phyloP scores from a whole-genome alignment of 2,888 invertebrate genomes.

The Drosophila leonis region DNA sequence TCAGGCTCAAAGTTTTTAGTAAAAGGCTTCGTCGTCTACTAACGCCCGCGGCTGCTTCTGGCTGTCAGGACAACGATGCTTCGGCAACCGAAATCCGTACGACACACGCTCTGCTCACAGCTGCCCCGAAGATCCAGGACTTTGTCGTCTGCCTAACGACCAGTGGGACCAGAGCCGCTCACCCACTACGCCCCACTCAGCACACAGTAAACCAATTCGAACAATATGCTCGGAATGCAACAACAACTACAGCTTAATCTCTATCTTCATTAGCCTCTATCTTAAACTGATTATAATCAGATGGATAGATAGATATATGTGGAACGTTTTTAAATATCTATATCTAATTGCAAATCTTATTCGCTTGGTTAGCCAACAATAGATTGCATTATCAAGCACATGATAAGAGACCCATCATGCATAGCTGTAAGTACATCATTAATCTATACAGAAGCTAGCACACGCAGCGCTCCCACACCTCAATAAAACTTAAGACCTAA shows the following conservation, averaged over 20 bases:
- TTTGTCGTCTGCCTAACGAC: slow-evolving; percentile 66
- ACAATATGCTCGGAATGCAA: slow-evolving; percentile 38
- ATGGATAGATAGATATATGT: too few species aligned
- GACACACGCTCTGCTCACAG: slow-evolving; percentile 57
- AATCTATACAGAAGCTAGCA: not conserved
- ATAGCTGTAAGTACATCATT: not conserved
- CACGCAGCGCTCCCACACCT: not conserved
- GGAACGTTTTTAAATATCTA: too few species aligned
- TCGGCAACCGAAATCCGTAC: slow-evolving; percentile 40
- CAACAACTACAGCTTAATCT: slow-evolving; percentile 9
- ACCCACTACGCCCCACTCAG: not conserved
- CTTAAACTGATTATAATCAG: slow-evolving; percentile 22
- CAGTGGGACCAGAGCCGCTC: slow-evolving; percentile 43
- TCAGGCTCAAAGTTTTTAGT: slow-evolving; percentile 68
- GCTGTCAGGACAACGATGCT: slow-evolving; percentile 46
- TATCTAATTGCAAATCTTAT: not conserved
- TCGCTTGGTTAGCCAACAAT: not conserved
- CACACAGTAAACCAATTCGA: slow-evolving; percentile 10
- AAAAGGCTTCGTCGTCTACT: slow-evolving; percentile 49
- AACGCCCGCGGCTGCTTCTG: slow-evolving; percentile 35
- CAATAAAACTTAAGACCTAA: not conserved
- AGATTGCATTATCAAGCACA: too few species aligned
- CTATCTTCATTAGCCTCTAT: slow-evolving; percentile 11
- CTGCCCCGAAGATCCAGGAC: slow-evolving; percentile 49
- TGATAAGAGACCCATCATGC: not conserved